phyloP scores from a whole-genome alignment of 2,888 invertebrate genomes.

The Oxystoma pomonae region DNA sequence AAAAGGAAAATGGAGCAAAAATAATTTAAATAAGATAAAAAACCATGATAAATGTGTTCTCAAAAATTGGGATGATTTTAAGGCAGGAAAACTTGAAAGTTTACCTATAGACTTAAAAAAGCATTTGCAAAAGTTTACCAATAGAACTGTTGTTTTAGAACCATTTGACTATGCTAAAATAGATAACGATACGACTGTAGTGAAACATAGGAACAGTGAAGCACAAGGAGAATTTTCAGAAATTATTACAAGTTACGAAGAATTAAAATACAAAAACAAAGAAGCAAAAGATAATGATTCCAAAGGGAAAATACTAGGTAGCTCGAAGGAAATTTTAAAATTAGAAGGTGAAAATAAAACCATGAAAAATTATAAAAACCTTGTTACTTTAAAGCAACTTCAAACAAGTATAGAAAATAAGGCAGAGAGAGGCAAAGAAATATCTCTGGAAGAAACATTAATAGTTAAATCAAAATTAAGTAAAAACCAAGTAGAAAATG shows the following conservation, averaged over 20 bases:
- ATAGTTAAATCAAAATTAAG: constrained; percentile 20
- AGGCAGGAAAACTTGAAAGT: constrained; percentile 52
- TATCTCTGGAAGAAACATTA: constrained; percentile 31
- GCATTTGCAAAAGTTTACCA: constrained; percentile 65
- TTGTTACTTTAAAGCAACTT: constrained; percentile 36
- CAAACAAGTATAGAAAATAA: constrained; percentile 29
- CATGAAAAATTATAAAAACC: constrained; percentile 7
- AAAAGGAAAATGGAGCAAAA: constrained; percentile 62
- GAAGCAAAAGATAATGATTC: constrained; percentile 9
- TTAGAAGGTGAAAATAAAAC: constrained; percentile 7
- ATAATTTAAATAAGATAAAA: constrained; percentile 53
- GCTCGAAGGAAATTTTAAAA: constrained; percentile 8
- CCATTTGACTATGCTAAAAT: constrained; percentile 13
- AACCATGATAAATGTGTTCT: constrained; percentile 64
- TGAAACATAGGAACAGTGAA: constrained; percentile 38
- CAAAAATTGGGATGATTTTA: constrained; percentile 66
- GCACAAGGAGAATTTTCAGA: constrained; percentile 42
- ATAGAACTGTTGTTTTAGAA: constrained; percentile 47
- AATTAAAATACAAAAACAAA: constrained; percentile 45
- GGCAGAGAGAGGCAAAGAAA: constrained; percentile 15
- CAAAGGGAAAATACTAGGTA: not conserved
- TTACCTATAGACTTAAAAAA: constrained; percentile 47
- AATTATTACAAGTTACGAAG: constrained; percentile 46
- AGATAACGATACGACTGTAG: constrained; percentile 34
- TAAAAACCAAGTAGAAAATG: constrained; percentile 8